Evolutionary conservation across 1,140 invertebrate species (phyloP).

Genomic region (Hetaerina americana): DNA sequence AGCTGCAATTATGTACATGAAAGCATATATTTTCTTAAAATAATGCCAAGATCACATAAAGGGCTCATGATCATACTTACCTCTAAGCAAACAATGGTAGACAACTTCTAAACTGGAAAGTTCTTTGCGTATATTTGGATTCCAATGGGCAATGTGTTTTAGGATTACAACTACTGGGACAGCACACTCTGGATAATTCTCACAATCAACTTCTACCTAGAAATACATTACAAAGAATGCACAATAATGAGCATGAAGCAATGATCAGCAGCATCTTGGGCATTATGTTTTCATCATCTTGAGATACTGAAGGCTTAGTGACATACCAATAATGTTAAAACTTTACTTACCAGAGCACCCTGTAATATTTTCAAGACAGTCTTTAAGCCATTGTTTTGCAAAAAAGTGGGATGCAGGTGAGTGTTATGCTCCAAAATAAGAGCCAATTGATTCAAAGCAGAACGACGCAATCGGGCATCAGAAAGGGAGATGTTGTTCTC

Average conservation of each 20-base stretch:
- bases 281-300: too few species aligned
- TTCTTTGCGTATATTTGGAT: constrained; percentile 32
- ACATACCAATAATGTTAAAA: not conserved
- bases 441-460: constrained; percentile 40
- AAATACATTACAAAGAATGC: too few species aligned
- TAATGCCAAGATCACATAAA: too few species aligned
- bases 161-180: constrained; percentile 44
- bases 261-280: too few species aligned
- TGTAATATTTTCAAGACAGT: constrained; percentile 27
- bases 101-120: constrained; percentile 36
- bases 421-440: constrained; percentile 39
- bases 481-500: constrained; percentile 14
- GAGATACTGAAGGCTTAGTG: not conserved
- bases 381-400: constrained; percentile 32
- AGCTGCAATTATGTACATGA: too few species aligned
- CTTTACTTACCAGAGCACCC: constrained; percentile 23
- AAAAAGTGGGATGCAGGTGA: constrained; percentile 36
- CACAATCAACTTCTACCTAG: constrained; percentile 40
- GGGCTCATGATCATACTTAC: constrained; percentile 28
- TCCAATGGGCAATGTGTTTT: constrained; percentile 38
- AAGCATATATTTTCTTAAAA: too few species aligned
- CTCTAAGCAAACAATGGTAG: constrained; percentile 40
- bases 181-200: constrained; percentile 48
- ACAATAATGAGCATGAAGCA: too few species aligned
- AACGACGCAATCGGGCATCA: constrained; percentile 40